Evolutionary conservation across 2,113 vertebrate genomes (phyloP), one percentile per base, ranked within the genome.

Genomic region (Cottus gobio): DNA sequence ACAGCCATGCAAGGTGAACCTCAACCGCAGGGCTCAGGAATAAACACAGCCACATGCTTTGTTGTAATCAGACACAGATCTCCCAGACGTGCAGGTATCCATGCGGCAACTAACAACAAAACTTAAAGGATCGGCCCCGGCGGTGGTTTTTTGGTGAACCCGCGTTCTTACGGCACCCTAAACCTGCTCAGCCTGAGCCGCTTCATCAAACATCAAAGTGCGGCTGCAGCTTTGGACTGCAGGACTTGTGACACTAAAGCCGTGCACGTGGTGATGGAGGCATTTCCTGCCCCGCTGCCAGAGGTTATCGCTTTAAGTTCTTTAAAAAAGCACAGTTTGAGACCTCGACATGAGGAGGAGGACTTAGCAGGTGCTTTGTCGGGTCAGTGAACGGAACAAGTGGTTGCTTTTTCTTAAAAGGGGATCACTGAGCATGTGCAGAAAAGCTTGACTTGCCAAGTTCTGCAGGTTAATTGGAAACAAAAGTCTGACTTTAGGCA

Each of bases 131-230:
- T 34, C 34, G 34, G n/a, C n/a, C 28, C 46, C 46, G 68, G 63
- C 56, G 12, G 64, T 52, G 20, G 36, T n/a, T n/a, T n/a, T 72
- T 64, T 36, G 57, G 57, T 56, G 39, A 84, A 65, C 4, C 62
- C 15, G 18, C 77, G 79, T 79, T 84, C 83, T 83, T 72, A 22
- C 61, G 52, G 44, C 72, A 31, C 46, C 44, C 24, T 12, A 76
- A 34, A 66, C 37, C 76, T 2, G 28, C 75, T 24, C 26, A 64
- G 57, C 69, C 26, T 5, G 46, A 87, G 75, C 81, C 20, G 24
- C 82, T 76, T 79, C 62, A 67, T 79, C 70, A 64, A 52, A 79
- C 83, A 84, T 90, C 78, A 90, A 89, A 92, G 86, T 2, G 46
- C 18, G n/a, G n/a, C n/a, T n/a, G n/a, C n/a, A n/a, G n/a, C n/a